These are phyloP conservation scores for Drosophila siamana DNA, from an alignment of 2,888 invertebrate species.

Conservation along the genomic window DNA sequence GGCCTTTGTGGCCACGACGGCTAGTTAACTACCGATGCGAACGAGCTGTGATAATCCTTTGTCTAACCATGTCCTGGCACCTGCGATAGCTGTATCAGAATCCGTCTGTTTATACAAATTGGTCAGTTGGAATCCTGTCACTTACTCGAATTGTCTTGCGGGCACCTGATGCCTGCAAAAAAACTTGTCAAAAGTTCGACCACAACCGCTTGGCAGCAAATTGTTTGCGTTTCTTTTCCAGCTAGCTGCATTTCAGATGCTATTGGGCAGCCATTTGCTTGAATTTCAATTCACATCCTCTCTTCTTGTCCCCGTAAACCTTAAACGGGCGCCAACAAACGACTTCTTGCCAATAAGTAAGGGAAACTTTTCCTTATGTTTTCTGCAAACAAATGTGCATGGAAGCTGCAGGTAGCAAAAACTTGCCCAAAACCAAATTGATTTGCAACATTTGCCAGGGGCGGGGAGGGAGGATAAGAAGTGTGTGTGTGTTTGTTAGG, in stretches of 20 bases:
- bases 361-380: constrained; percentile 67
- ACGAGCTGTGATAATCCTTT: background rate
- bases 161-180: constrained; percentile 16
- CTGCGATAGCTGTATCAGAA: background rate
- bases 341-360: constrained; percentile 69
- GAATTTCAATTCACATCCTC: constrained; percentile 26
- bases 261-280: constrained; percentile 45
- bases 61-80: background rate
- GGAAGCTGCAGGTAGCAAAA: constrained; percentile 56
- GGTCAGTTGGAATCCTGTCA: background rate
- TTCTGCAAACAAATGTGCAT: constrained; percentile 67
- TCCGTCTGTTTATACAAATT: constrained; percentile 27
- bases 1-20: background rate
- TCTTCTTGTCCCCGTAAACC: constrained; percentile 4
- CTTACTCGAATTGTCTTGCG: background rate
- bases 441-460: constrained; percentile 62
- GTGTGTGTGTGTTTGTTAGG: too few relatives aligned
- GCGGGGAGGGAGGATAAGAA: background rate
- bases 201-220: constrained; percentile 66
- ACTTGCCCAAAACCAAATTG: constrained; percentile 67
- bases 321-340: constrained; percentile 42
- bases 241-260: constrained; percentile 35
- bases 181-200: constrained; percentile 45
- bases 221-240: constrained; percentile 56
- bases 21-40: background rate